phyloP scores from a whole-genome alignment of 2,113 vertebrate genomes.

The Otus sunia region DNA sequence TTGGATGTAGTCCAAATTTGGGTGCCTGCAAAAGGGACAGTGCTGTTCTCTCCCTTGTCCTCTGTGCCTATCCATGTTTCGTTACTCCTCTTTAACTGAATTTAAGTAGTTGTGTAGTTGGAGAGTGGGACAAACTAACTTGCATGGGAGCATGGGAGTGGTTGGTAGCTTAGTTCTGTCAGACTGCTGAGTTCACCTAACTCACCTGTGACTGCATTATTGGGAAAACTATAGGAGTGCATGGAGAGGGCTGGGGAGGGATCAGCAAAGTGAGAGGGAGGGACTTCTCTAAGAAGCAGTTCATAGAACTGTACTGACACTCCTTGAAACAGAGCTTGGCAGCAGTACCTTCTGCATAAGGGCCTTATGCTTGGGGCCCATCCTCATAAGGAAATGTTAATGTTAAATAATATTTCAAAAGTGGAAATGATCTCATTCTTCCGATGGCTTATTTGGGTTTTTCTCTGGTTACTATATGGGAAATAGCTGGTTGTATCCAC shows the following conservation, averaged over 20 bases:
- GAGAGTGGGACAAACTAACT: not conserved
- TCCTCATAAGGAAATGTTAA: conserved; percentile 7
- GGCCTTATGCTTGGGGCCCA: not conserved
- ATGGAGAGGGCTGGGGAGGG: not conserved
- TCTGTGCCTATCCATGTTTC: not conserved
- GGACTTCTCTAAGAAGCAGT: not conserved
- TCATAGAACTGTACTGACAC: not conserved
- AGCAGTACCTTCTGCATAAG: not conserved
- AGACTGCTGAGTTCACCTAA: not conserved
- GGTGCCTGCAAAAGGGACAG: not conserved
- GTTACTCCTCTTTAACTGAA: not conserved
- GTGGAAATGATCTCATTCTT: conserved; percentile 51
- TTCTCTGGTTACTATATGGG: conserved; percentile 14
- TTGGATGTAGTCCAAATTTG: not conserved
- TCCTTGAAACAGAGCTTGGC: conserved; percentile 1
- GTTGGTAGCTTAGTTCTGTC: not conserved
- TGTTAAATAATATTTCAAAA: not conserved
- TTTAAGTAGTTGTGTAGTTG: not conserved
- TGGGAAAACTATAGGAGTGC: not conserved
- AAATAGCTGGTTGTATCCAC: not conserved
- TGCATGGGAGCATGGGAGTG: not conserved
- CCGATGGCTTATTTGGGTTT: conserved; percentile 21
- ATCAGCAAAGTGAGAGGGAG: not conserved
- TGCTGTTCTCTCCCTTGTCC: not conserved
- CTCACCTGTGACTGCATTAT: not conserved